Percentiles rank a stretch among this genome's conserved stretches.
phyloP scores from a whole-genome alignment of 2,888 invertebrate species.

The Abrostola triplasia region DNA sequence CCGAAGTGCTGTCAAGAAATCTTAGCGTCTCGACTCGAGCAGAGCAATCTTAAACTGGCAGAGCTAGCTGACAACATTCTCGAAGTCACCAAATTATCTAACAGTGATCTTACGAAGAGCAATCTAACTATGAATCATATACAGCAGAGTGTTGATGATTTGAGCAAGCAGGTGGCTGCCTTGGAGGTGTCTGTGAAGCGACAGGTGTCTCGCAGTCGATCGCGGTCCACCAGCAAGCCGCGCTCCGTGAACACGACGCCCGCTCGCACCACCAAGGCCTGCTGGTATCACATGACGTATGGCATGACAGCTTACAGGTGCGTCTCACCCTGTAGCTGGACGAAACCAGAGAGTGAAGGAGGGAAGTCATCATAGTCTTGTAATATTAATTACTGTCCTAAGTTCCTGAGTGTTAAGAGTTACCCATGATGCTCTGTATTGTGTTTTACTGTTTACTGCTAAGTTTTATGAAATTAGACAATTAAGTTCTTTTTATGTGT shows the following conservation, averaged over 20 bases:
- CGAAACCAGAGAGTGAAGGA: slow-evolving; percentile 14
- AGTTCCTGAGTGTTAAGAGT: too few relatives aligned
- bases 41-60: slow-evolving; percentile 12
- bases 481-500: too few relatives aligned
- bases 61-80: slow-evolving; percentile 29
- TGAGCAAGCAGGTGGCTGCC: slow-evolving; percentile 19
- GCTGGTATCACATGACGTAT: slow-evolving; percentile 25
- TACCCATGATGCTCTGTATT: too few relatives aligned
- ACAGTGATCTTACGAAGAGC: not conserved
- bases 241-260: slow-evolving; percentile 4
- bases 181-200: slow-evolving; percentile 12
- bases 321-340: slow-evolving; percentile 21
- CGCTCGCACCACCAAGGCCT: not conserved
- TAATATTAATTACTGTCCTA: too few relatives aligned
- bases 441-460: too few relatives aligned
- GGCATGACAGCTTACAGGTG: slow-evolving; percentile 19
- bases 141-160: slow-evolving; percentile 26
- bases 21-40: slow-evolving; percentile 15
- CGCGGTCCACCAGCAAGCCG: slow-evolving; percentile 3
- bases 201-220: slow-evolving; percentile 2
- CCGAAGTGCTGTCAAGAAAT: slow-evolving; percentile 27
- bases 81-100: slow-evolving; percentile 8
- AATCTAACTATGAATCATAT: slow-evolving; percentile 13
- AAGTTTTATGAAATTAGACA: too few relatives aligned
- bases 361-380: too few relatives aligned